Percentiles rank a stretch among this genome's conserved stretches.
Evolutionary conservation across 2,113 vertebrate genomes (phyloP).

Genomic region (Lepisosteus osseus): DNA sequence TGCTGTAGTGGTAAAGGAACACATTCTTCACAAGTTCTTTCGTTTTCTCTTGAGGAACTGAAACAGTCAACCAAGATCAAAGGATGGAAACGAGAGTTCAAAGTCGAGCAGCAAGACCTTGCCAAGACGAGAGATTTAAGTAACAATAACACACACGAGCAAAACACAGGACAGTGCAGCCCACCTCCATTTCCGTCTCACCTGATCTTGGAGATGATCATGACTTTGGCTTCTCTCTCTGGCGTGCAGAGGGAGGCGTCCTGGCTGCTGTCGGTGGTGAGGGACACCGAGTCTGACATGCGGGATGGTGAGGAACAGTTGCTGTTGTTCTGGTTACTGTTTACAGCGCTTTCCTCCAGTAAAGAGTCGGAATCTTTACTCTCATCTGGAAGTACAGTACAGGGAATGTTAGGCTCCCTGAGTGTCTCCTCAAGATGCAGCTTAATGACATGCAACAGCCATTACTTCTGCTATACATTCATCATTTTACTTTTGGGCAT

Average conservation of each 20-base stretch:
- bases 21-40: too few species aligned
- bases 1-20: too few species aligned
- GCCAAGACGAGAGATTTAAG: too few species aligned
- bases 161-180: too few species aligned
- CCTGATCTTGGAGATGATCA: constrained; percentile 78
- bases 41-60: too few species aligned
- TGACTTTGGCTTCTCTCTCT: constrained; percentile 76
- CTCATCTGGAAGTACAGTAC: constrained; percentile 64
- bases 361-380: constrained; percentile 86
- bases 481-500: background rate
- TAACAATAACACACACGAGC: too few species aligned
- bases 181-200: constrained; percentile 36
- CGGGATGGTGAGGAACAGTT: constrained; percentile 96
- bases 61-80: too few species aligned
- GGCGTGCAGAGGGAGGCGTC: constrained; percentile 90
- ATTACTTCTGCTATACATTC: background rate
- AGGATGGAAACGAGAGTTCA: too few species aligned
- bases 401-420: too few species aligned
- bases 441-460: too few species aligned
- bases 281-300: constrained; percentile 96
- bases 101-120: too few species aligned
- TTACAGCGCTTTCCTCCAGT: constrained; percentile 90
- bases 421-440: too few species aligned
- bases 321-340: constrained; percentile 98
- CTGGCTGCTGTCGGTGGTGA: constrained; percentile 95